phyloP scores from a whole-genome alignment of 1,140 invertebrate species.

The Archegozetes longisetosus region DNA sequence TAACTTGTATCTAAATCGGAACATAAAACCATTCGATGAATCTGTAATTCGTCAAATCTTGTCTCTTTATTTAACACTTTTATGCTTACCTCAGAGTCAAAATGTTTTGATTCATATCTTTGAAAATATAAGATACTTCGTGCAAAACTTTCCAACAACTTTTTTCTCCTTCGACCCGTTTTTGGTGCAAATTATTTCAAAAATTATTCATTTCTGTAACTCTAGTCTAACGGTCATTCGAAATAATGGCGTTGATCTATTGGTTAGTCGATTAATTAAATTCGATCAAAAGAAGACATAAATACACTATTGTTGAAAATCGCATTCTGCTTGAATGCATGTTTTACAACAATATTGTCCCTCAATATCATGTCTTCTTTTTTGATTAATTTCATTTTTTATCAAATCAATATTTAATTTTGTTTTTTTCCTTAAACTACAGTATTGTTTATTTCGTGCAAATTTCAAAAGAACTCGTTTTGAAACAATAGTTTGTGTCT shows the following conservation, averaged over 20 bases:
- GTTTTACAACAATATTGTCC: too few relatives aligned
- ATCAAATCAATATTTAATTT: neutral
- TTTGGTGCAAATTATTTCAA: conserved; percentile 1
- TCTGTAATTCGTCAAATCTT: conserved; percentile 54
- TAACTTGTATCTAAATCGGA: conserved; percentile 3
- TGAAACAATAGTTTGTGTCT: conserved; percentile 13
- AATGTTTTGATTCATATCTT: conserved; percentile 74
- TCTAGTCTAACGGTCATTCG: neutral
- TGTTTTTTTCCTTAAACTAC: neutral
- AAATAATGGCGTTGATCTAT: conserved; percentile 1
- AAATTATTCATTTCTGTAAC: conserved; percentile 4
- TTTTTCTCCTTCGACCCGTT: conserved; percentile 35
- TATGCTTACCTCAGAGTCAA: conserved; percentile 78
- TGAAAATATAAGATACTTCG: conserved; percentile 69
- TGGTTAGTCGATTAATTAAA: too few relatives aligned
- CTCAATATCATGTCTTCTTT: too few relatives aligned
- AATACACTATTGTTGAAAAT: too few relatives aligned
- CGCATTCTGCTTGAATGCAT: too few relatives aligned
- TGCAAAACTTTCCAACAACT: conserved; percentile 69
- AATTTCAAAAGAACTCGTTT: conserved; percentile 9
- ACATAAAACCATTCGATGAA: neutral
- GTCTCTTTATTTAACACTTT: conserved; percentile 62
- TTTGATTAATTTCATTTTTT: too few relatives aligned
- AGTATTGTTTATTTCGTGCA: conserved; percentile 2
- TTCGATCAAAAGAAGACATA: too few relatives aligned